Evolutionary conservation across 23 tunicate genomes (phyloP), one percentile per base, ranked within the genome.

Genomic region (Phallusia fumigata): DNA sequence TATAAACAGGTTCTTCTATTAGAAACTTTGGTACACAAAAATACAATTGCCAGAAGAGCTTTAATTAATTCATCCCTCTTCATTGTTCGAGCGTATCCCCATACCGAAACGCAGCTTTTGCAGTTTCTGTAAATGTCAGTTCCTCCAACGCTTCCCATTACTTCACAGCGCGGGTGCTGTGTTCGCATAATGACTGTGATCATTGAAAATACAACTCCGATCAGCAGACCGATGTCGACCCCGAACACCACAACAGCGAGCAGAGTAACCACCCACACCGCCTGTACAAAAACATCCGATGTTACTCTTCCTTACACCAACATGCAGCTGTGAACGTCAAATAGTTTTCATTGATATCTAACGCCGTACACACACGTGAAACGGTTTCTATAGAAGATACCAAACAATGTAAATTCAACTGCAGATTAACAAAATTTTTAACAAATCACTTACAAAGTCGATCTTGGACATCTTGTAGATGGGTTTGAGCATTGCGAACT

Each of bases 211-310:
- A 94, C 88, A 19, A 89, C 90, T 0, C 98, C 92, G n/a, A 82
- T 81, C 49, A 94, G 85, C 30, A 94, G 84, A 0, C 98, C 98
- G 31, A 94, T 31, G 50, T 87, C 94, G 15, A 94, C 94, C 22
- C 98, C 98, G 19, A 94, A 86, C 26, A 89, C 30, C 28, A 94
- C 64, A 36, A 94, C 91, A 21, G 89, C 85, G 11, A 80, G 31
- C 80, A 92, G 78, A 8, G 94, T 89, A n/a, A 83, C 85, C 3
- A 94, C n/a, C 98, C 98, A 94, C 13, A 94, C 86, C 77, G 76
- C 49, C 98, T 94, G n/a, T n/a, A 78, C 18, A 78, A 75, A 73
- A 72, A 85, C n/a, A 74, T 18, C 31, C 18, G 10, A 40, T 40
- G 47, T 40, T n/a, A n/a, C n/a, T n/a, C n/a, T n/a, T n/a, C n/a